These are phyloP conservation scores for Aporrectodea caliginosa DNA, from an alignment of 1,140 invertebrate species.

Conservation along the genomic window DNA sequence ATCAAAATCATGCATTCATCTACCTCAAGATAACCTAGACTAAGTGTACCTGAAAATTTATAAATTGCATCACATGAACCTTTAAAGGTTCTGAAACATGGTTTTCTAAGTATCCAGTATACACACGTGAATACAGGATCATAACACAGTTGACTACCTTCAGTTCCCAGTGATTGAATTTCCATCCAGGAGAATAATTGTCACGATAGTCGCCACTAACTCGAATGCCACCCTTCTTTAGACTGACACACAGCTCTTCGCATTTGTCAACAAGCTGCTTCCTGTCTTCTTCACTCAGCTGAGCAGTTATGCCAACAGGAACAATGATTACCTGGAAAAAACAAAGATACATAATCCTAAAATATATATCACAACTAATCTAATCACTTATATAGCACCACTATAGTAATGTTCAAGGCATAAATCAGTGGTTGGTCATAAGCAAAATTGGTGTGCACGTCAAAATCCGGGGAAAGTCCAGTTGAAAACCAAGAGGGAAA, in stretches of 20 bases:
- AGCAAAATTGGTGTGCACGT: too few species aligned
- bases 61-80: too few species aligned
- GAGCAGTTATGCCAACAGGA: conserved; percentile 92
- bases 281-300: conserved; percentile 68
- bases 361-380: too few species aligned
- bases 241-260: conserved; percentile 50
- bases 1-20: too few species aligned
- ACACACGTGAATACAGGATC: neutral
- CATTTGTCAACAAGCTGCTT: conserved; percentile 71
- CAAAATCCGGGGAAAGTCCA: too few species aligned
- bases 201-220: conserved; percentile 79
- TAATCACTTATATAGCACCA: too few species aligned
- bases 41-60: too few species aligned
- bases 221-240: conserved; percentile 61
- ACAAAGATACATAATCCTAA: neutral
- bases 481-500: too few species aligned
- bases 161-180: conserved; percentile 99
- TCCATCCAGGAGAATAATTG: conserved; percentile 99
- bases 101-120: neutral
- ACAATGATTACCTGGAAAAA: conserved; percentile 72
- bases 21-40: too few species aligned
- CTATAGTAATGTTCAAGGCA: too few species aligned
- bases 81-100: too few species aligned
- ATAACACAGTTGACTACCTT: conserved; percentile 63
- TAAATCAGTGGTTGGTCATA: too few species aligned